These are phyloP conservation scores for Capreolus pygargus DNA, from an alignment of 2,113 vertebrate species.

Conservation along the genomic window DNA sequence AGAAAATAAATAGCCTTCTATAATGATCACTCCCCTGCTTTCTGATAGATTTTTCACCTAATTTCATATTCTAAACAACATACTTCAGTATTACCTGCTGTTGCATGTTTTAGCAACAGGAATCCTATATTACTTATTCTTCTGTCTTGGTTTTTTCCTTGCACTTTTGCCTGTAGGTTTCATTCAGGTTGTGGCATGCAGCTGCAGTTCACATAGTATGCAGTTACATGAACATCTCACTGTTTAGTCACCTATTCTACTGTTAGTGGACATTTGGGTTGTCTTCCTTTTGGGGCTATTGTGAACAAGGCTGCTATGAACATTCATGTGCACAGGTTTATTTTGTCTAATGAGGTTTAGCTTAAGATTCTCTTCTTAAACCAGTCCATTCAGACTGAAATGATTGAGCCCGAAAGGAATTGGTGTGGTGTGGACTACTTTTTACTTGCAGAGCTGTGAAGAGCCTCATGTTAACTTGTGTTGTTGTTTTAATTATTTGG, in stretches of 20 bases:
- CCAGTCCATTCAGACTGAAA: neutral
- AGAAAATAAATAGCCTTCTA: neutral
- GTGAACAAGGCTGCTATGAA: neutral
- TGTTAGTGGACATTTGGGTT: neutral
- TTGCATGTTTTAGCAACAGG: neutral
- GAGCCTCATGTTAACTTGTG: neutral
- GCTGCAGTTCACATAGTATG: neutral
- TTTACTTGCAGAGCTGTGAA: accelerated
- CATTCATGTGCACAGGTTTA: neutral
- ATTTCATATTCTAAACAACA: neutral
- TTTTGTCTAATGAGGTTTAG: slow-evolving; percentile 17
- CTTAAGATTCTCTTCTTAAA: slow-evolving; percentile 23
- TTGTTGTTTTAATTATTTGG: neutral
- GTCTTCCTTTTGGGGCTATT: neutral
- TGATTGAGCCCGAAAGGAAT: neutral
- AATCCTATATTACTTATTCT: neutral
- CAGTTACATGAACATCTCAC: neutral
- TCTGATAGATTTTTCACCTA: neutral
- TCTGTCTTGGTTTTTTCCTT: neutral
- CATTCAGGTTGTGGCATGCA: neutral
- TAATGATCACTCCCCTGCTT: neutral
- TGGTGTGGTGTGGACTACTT: neutral
- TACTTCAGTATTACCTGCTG: neutral
- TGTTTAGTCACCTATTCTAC: neutral
- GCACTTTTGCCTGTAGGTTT: neutral